Evolutionary conservation across 2,113 vertebrate genomes (phyloP).

Genomic region (Castor canadensis): DNA sequence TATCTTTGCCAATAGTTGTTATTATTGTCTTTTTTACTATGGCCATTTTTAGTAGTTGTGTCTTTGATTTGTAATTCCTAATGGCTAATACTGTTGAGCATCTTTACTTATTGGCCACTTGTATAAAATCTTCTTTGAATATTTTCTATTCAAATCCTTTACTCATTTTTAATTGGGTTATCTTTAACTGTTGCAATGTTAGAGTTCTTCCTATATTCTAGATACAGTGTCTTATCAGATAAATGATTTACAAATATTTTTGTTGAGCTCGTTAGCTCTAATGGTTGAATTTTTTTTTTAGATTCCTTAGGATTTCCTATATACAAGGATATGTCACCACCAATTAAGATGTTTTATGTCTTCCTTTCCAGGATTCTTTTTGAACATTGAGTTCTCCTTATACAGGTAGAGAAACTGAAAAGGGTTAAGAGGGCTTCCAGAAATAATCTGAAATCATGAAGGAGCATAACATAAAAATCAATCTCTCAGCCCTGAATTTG

Average conservation of each 20-base stretch:
- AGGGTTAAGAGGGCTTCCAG: neutral
- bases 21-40: neutral
- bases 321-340: neutral
- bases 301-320: slow-evolving; percentile 5
- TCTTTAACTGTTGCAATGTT: neutral
- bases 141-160: neutral
- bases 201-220: neutral
- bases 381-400: neutral
- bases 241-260: slow-evolving; percentile 18
- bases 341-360: slow-evolving; percentile 10
- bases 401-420: neutral
- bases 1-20: neutral
- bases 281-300: too few relatives aligned
- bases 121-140: neutral
- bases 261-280: too few relatives aligned
- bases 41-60: neutral
- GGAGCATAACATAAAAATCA: neutral
- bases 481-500: neutral
- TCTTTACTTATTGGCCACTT: neutral
- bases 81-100: neutral
- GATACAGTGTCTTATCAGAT: neutral
- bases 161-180: neutral
- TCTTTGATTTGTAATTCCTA: neutral
- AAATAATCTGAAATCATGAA: neutral
- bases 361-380: slow-evolving; percentile 12